A percentile compares a stretch with the other conserved stretches of the same genome.
Conservation (phyloP, 2,888 invertebrate genomes). For the Lapara coniferarum region DNA sequence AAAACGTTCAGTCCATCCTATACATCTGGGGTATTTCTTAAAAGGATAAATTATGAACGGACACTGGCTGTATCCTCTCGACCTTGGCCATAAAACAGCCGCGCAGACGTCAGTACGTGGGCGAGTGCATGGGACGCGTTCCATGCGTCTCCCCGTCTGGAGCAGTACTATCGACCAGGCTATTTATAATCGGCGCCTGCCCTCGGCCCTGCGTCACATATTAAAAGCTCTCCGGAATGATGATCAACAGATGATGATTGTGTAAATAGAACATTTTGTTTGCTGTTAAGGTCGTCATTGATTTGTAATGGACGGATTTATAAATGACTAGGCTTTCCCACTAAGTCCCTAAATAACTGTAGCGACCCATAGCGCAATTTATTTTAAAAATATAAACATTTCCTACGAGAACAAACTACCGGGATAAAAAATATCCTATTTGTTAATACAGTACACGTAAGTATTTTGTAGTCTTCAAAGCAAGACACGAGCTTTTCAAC, state of each 20-base stretch:
- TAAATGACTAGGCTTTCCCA: background rate
- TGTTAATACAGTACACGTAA: no score
- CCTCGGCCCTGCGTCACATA: conserved; percentile 26
- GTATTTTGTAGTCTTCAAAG: no score
- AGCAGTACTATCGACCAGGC: conserved; percentile 52
- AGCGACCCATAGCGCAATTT: no score
- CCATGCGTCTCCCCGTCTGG: conserved; percentile 10
- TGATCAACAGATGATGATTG: conserved; percentile 19
- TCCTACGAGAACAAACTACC: no score
- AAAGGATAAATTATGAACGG: no score
- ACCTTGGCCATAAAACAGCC: conserved; percentile 8
- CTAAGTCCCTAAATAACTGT: no score
- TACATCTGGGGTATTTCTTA: no score
- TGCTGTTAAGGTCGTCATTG: background rate
- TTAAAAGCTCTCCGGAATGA: conserved; percentile 5
- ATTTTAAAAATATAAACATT: no score
- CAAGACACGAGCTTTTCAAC: no score
- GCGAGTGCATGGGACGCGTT: conserved; percentile 2
- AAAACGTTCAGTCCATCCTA: no score
- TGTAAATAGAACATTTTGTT: conserved; percentile 10
- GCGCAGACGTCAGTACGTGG: conserved; percentile 1
- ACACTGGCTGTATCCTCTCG: background rate
- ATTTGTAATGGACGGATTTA: background rate
- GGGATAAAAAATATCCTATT: no score
- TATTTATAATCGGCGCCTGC: conserved; percentile 55